phyloP scores from a whole-genome alignment of 2,113 vertebrate species.

The Mesoclemmys tuberculata region DNA sequence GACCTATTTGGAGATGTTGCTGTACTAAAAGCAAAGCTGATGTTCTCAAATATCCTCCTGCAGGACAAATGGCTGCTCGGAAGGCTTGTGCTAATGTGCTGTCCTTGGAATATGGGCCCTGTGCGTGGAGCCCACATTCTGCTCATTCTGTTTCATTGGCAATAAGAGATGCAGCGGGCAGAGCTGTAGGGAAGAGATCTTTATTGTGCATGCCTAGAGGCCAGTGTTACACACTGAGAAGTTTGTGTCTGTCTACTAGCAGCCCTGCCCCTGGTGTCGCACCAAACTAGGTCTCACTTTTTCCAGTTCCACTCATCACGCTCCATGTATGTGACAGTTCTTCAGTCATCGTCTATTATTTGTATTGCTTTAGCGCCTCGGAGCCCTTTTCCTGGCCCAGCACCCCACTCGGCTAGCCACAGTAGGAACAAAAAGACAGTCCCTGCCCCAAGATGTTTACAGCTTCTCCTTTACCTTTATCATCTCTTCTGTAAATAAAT shows the following conservation, averaged over 20 bases:
- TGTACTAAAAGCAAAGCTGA: background rate
- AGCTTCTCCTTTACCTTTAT: slow-evolving; percentile 32
- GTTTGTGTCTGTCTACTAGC: rapidly evolving
- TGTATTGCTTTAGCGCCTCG: background rate
- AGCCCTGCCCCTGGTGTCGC: rapidly evolving
- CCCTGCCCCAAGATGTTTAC: slow-evolving; percentile 43
- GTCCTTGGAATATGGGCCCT: background rate
- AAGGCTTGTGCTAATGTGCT: background rate
- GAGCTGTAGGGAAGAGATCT: background rate
- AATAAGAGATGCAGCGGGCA: background rate
- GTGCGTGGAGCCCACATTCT: background rate
- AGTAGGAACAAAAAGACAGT: background rate
- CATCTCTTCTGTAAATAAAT: slow-evolving; percentile 57
- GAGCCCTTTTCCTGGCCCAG: slow-evolving; percentile 22
- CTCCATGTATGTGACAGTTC: background rate
- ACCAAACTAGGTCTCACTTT: background rate
- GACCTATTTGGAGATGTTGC: background rate
- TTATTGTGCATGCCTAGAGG: background rate
- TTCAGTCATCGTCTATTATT: slow-evolving; percentile 18
- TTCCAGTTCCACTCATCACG: background rate
- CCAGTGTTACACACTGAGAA: rapidly evolving
- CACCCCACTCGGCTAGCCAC: background rate
- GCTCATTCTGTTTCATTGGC: background rate
- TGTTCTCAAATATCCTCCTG: background rate
- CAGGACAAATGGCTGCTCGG: background rate